Conservation (phyloP, 2,113 vertebrate genomes). For the Anarrhichthys ocellatus region DNA sequence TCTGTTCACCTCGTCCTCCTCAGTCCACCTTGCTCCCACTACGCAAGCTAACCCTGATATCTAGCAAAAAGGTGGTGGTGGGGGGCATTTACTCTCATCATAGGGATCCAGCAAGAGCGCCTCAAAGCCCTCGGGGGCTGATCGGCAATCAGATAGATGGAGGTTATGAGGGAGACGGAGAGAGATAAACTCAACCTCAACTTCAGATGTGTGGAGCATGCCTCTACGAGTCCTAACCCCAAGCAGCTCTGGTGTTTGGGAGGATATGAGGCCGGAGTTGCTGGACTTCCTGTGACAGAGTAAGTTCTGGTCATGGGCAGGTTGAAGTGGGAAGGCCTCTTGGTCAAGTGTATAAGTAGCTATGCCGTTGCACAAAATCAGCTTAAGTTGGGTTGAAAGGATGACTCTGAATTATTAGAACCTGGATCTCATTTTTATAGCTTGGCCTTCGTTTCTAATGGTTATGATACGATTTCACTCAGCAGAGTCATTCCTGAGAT, state of each 20-base stretch:
- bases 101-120: conserved; percentile 76
- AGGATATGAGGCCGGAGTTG: conserved; percentile 7
- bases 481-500: not conserved
- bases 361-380: not conserved
- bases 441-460: not conserved
- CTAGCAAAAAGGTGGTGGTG: conserved; percentile 5
- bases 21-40: conserved; percentile 27
- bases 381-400: not conserved
- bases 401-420: not conserved
- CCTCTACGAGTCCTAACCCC: conserved; percentile 45
- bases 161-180: conserved; percentile 57
- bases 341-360: not conserved
- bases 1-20: conserved; percentile 23
- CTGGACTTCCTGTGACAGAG: conserved; percentile 61
- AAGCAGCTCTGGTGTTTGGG: conserved; percentile 29
- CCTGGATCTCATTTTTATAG: not conserved
- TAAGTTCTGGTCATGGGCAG: conserved; percentile 8
- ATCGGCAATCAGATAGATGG: conserved; percentile 78
- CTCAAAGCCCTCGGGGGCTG: conserved; percentile 72
- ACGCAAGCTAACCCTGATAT: conserved; percentile 50
- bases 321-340: not conserved
- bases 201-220: conserved; percentile 62
- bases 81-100: conserved; percentile 81
- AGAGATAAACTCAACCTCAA: conserved; percentile 69
- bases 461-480: not conserved